Evolutionary conservation across 2,888 invertebrate genomes (phyloP), one percentile per base, ranked within the genome.

Genomic region (Ryuthela nishihirai): DNA sequence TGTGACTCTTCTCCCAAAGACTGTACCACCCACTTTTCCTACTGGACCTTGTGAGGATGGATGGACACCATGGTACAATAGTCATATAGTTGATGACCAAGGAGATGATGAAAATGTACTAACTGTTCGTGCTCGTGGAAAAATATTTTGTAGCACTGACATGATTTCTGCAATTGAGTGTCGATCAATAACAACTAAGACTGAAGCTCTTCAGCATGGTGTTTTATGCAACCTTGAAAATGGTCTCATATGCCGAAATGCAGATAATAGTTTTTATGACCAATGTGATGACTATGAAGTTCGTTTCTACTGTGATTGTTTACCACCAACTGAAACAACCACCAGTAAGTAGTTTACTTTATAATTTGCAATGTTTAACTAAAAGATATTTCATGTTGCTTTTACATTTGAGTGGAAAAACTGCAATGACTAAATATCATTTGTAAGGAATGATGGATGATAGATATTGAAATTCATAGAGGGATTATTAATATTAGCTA

Each of bases 211-310:
- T n/a, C 49, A 55, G 10, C 36, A 18, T 3, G 62, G 55, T 25
- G 63, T 65, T 1, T 21, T 54, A 0, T 67, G 67, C 23, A 52
- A 64, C 38, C 23, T 64, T 12, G 38, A 61, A 18, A 40, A 46
- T 4, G 67, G 67, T 21, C 26, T 67, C 10, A 23, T 47, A 7
- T 67, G 67, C 45, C 46, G 49, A n/a, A 55, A 52, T 35, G 44
- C 47, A 4, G 24, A 44, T 4, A 59, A 65, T 10, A 20, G 20
- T 3, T 39, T 46, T 10, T 36, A 46, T 1, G 46, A 53, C 9
- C 20, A 25, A 4, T 73, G 73, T 58, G 54, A 62, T n/a, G 71
- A 73, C 58, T 73, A 71, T 64, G 69, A 70, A 65, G 67, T 72
- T 43, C 67, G 69, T 64, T 71, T 71, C 64, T 65, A 65, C 50